Base-by-base conservation (phyloP, 1,140 invertebrate genomes). In the Lasioglossum albipes region DNA sequence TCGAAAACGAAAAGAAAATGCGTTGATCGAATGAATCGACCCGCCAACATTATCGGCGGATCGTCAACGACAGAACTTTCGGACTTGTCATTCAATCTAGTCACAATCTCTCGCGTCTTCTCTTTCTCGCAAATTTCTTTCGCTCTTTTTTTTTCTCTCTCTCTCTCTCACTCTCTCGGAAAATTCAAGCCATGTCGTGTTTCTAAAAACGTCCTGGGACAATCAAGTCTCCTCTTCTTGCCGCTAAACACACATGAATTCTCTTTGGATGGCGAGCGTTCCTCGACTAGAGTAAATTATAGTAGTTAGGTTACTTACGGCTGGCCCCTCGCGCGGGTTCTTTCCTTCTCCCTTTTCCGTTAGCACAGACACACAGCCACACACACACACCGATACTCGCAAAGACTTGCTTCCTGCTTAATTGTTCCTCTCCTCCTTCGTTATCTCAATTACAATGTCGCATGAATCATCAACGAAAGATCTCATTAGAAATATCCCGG, bases 261-360 rank as follows among this genome's bases (percentile, higher is more conserved):
- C 41, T 85, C 80, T 87, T 72, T 82, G 9, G 78, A 85, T 77
- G 81, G 77, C 76, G 57, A 83, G 86, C 72, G 82, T 87, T 84
- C 76, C 73, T 86, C 66, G 77, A 82, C 79, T 91, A 83, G 65
- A 59, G 81, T 89, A 88, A 76, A 84, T 87, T 88, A 49, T 49
- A 86, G 69, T 80, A 89, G 71, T 87, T 87, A 72, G 69, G 18
- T 86, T 74, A 80, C 72, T 87, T 84, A 89, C 69, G 83, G 69
- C 85, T 89, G 89, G 86, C 89, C 86, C 86, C 82, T 85, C 81
- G 81, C 79, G 77, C 82, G 82, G 84, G 79, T 88, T 79, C 87
- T 72, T 59, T 75, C 20, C 1, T 22, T 69, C 16, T n/a, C 41
- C 66, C 57, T 27, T 27, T 71, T 13, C 61, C 27, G 36, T 36